phyloP scores from a whole-genome alignment of 2,797 vertebrate species.

The Antrozous pallidus region DNA sequence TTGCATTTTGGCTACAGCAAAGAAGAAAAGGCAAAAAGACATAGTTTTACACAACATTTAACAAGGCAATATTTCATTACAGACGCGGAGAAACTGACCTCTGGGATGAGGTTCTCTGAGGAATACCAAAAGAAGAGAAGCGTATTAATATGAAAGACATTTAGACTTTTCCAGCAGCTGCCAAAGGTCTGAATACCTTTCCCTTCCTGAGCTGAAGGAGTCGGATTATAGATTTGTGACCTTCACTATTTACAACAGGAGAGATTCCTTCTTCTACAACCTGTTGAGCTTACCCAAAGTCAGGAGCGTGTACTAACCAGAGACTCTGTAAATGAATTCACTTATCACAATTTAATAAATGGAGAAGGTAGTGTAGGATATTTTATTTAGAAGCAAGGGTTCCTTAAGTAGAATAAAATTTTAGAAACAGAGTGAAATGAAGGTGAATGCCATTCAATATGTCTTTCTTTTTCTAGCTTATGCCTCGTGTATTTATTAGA shows the following conservation, averaged over 20 bases:
- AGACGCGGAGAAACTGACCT: constrained; percentile 2
- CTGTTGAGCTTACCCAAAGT: neutral
- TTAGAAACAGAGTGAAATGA: neutral
- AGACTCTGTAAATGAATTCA: neutral
- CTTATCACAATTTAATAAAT: constrained; percentile 26
- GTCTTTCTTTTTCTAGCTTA: neutral
- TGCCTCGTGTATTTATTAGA: neutral
- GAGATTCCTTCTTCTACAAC: neutral
- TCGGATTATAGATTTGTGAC: neutral
- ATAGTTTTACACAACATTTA: constrained; percentile 53
- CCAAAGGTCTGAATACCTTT: constrained; percentile 39
- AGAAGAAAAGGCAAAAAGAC: neutral
- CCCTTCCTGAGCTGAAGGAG: neutral
- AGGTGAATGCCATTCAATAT: neutral
- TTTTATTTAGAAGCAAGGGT: neutral
- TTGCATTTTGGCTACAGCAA: neutral
- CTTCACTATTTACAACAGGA: constrained; percentile 24
- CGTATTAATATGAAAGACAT: constrained; percentile 46
- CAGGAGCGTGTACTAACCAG: neutral
- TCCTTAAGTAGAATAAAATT: neutral
- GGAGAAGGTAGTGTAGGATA: neutral
- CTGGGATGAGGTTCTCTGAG: neutral
- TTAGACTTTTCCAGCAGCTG: constrained; percentile 60
- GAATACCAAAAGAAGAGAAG: constrained; percentile 47
- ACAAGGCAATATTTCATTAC: constrained; percentile 10